phyloP scores from a whole-genome alignment of 2,113 vertebrate species.

The Zosterops hypoxanthus region DNA sequence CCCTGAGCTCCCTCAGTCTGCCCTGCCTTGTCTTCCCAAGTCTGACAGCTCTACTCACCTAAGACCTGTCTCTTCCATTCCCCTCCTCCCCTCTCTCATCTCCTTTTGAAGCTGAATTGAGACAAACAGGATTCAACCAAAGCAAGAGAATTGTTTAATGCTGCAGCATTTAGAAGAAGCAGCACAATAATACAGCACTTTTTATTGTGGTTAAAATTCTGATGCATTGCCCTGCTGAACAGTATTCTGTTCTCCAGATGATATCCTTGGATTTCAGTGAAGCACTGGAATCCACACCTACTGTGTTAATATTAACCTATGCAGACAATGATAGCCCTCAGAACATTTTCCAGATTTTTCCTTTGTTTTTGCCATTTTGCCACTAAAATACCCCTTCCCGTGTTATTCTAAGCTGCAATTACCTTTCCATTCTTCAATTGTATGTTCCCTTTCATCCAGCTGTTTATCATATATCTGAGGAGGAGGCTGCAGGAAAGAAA shows the following conservation, averaged over 20 bases:
- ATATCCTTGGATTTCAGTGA: neutral
- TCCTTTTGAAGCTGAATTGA: neutral
- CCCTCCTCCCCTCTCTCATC: neutral
- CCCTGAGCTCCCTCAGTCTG: neutral
- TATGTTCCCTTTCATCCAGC: slow-evolving; percentile 98
- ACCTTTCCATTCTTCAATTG: slow-evolving; percentile 99
- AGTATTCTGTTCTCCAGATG: neutral
- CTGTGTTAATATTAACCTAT: neutral
- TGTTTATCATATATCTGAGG: slow-evolving; percentile 99
- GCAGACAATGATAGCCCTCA: neutral
- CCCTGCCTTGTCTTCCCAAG: neutral
- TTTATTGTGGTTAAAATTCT: neutral
- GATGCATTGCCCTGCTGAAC: neutral
- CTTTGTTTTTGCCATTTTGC: neutral
- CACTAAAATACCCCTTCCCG: neutral
- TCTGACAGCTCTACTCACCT: neutral
- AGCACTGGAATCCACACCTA: neutral
- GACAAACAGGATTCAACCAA: neutral
- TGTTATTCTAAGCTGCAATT: neutral
- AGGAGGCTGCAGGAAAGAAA: slow-evolving; percentile 84
- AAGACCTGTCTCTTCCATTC: neutral
- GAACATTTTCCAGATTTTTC: neutral
- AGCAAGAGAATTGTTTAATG: neutral
- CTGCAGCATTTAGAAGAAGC: neutral
- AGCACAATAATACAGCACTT: neutral